Percentiles rank a stretch among this genome's conserved stretches.
Evolutionary conservation across 2,113 vertebrate genomes (phyloP).

Genomic region (Cebus imitator): DNA sequence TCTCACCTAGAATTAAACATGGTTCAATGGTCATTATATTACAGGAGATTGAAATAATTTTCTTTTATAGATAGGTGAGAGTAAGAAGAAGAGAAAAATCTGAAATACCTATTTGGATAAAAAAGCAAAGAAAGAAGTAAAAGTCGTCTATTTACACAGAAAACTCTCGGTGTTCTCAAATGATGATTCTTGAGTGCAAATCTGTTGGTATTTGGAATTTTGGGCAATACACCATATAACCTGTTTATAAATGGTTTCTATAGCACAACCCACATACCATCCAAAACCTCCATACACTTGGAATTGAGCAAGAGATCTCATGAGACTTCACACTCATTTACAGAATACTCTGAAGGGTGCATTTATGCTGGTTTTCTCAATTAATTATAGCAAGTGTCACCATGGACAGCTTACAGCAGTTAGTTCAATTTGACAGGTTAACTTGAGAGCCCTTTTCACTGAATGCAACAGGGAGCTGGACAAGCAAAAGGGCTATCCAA

Average conservation of each 20-base stretch:
- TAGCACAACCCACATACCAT: background rate
- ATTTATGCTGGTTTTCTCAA: conserved; percentile 47
- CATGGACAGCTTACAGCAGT: conserved; percentile 49
- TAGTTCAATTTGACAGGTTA: conserved; percentile 73
- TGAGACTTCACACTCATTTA: conserved; percentile 54
- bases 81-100: background rate
- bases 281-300: background rate
- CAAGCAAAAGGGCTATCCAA: background rate
- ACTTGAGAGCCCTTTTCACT: conserved; percentile 51
- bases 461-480: background rate
- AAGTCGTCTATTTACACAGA: background rate
- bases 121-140: background rate
- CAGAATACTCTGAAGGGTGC: conserved; percentile 28
- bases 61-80: background rate
- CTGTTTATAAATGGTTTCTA: background rate
- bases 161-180: background rate
- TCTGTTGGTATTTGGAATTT: background rate
- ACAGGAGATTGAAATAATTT: background rate
- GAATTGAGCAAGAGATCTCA: conserved; percentile 31
- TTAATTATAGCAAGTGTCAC: conserved; percentile 67
- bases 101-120: background rate
- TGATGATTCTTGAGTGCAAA: background rate
- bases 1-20: background rate
- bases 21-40: background rate
- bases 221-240: background rate